Conservation (phyloP, 2,797 vertebrate species). For the Alauda arvensis region DNA sequence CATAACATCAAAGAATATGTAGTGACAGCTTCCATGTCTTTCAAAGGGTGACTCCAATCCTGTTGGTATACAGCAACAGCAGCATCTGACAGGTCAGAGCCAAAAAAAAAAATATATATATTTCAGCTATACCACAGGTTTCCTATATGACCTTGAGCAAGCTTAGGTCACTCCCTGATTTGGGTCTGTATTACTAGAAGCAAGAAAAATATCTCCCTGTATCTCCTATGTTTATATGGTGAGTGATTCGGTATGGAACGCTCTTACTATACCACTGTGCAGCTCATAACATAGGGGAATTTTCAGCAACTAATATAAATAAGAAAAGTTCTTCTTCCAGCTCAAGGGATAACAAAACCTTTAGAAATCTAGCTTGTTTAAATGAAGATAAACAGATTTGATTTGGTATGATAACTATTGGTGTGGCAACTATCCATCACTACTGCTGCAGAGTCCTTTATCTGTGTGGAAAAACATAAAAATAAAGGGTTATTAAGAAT, state of each 20-base stretch:
- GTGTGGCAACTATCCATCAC: constrained; percentile 53
- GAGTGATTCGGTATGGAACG: background rate
- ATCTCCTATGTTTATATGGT: constrained; percentile 43
- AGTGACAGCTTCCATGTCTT: background rate
- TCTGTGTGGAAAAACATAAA: background rate
- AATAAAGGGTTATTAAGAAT: background rate
- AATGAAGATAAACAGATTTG: constrained; percentile 53
- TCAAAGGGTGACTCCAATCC: background rate
- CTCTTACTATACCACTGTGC: background rate
- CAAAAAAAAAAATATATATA: background rate
- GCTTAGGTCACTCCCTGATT: background rate
- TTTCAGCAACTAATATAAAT: constrained; percentile 59
- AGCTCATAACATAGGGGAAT: constrained; percentile 31
- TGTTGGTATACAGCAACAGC: background rate
- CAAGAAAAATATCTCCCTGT: constrained; percentile 27
- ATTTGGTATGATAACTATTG: constrained; percentile 52
- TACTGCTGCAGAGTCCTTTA: background rate
- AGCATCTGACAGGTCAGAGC: background rate
- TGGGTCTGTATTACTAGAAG: background rate
- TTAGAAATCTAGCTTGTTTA: constrained; percentile 55
- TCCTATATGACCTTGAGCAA: background rate
- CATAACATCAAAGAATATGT: background rate
- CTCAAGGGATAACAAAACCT: constrained; percentile 52
- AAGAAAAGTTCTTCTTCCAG: constrained; percentile 39
- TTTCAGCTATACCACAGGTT: background rate